Percentiles rank a stretch among this genome's conserved stretches.
Conservation (phyloP, 2,888 invertebrate species). For the Sturmia bella region DNA sequence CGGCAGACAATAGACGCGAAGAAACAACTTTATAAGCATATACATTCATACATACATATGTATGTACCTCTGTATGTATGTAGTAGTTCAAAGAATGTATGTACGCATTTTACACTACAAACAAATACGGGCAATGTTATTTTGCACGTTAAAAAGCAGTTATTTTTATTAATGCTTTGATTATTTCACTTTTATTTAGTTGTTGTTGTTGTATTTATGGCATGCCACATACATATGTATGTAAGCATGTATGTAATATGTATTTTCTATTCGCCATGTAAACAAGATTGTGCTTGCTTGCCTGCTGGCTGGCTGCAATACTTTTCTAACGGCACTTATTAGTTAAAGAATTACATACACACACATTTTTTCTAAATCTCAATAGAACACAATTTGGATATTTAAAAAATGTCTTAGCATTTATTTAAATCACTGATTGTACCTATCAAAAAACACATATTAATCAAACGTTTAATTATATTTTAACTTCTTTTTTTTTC, state of each 20-base stretch:
- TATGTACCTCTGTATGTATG: too few relatives aligned
- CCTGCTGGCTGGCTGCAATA: neutral
- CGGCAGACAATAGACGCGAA: too few relatives aligned
- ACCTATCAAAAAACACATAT: too few relatives aligned
- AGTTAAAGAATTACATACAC: neutral
- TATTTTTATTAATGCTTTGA: conserved; percentile 27
- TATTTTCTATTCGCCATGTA: conserved; percentile 9
- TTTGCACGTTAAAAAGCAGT: neutral
- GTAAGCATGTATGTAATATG: neutral
- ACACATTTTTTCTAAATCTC: neutral
- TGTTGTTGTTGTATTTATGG: conserved; percentile 10
- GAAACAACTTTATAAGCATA: too few relatives aligned
- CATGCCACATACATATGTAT: neutral
- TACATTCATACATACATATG: too few relatives aligned
- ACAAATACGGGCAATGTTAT: too few relatives aligned
- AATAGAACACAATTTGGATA: too few relatives aligned
- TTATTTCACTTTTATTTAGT: conserved; percentile 45
- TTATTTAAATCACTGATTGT: too few relatives aligned
- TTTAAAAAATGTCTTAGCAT: too few relatives aligned
- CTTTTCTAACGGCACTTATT: neutral
- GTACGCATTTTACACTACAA: too few relatives aligned
- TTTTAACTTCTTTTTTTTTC: neutral
- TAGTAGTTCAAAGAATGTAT: too few relatives aligned
- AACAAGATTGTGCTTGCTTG: conserved; percentile 12
- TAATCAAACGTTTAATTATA: conserved; percentile 11